A percentile compares a stretch with the other conserved stretches of the same genome.
phyloP scores from a whole-genome alignment of 1,140 invertebrate species.

The Drosophila nigromelanica region DNA sequence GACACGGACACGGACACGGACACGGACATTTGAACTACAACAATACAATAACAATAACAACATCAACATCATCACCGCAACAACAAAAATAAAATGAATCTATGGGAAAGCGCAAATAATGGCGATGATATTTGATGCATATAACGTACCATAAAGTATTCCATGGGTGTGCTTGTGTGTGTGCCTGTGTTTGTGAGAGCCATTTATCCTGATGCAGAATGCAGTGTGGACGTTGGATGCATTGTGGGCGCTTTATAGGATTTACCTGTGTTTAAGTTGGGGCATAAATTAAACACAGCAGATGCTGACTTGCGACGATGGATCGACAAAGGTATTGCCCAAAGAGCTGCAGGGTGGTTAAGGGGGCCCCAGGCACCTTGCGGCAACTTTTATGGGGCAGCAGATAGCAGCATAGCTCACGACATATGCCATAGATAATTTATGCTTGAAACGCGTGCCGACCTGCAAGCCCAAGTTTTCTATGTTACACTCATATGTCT shows the following conservation, averaged over 20 bases:
- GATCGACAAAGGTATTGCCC: slow-evolving; percentile 42
- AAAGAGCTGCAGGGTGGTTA: too few relatives aligned
- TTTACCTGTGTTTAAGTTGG: slow-evolving; percentile 67
- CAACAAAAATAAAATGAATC: slow-evolving; percentile 36
- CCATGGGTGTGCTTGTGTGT: slow-evolving; percentile 23
- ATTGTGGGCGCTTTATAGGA: slow-evolving; percentile 67
- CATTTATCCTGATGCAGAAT: slow-evolving; percentile 68
- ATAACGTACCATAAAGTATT: slow-evolving; percentile 28
- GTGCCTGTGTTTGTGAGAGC: slow-evolving; percentile 14
- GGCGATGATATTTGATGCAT: slow-evolving; percentile 70
- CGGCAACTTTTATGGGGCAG: slow-evolving; percentile 55
- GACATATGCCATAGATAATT: slow-evolving; percentile 66
- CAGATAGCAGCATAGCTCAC: slow-evolving; percentile 25
- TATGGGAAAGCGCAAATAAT: slow-evolving; percentile 65
- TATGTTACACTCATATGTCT: not conserved
- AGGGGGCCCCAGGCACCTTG: slow-evolving; percentile 2
- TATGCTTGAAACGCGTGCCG: slow-evolving; percentile 74
- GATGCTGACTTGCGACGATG: slow-evolving; percentile 73
- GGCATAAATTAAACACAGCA: slow-evolving; percentile 74
- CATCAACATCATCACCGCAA: slow-evolving; percentile 38
- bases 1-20: not conserved
- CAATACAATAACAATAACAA: slow-evolving; percentile 36
- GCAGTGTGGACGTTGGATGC: slow-evolving; percentile 47
- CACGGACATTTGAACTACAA: slow-evolving; percentile 21
- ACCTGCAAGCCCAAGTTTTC: slow-evolving; percentile 21